Evolutionary conservation across 2,113 vertebrate species (phyloP).

Genomic region (Strigops habroptila): DNA sequence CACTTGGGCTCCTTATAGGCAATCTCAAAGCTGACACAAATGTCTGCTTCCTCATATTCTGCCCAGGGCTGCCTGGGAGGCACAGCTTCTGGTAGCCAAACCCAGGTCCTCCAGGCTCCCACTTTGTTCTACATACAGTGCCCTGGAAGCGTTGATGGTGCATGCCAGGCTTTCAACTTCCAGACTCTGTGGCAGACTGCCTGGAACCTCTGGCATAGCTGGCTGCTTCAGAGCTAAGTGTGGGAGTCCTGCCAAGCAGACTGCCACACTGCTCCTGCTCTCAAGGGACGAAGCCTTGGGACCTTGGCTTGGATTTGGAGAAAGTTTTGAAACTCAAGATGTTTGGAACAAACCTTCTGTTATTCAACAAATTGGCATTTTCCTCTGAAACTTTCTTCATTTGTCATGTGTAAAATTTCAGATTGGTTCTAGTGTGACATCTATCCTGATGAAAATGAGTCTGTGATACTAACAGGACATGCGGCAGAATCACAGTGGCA

Average conservation of each 20-base stretch:
- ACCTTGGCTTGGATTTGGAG: conserved; percentile 38
- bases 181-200: conserved; percentile 51
- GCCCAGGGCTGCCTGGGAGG: not conserved
- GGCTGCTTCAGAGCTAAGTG: conserved; percentile 10
- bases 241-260: conserved; percentile 38
- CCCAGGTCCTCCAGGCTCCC: conserved; percentile 2
- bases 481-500: not conserved
- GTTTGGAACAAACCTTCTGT: not conserved
- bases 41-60: not conserved
- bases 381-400: not conserved
- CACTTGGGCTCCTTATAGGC: not conserved
- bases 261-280: conserved; percentile 16
- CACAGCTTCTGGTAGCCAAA: conserved; percentile 20
- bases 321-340: conserved; percentile 51
- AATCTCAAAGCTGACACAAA: not conserved
- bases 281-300: conserved; percentile 24
- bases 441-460: not conserved
- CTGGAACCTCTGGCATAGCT: conserved; percentile 64
- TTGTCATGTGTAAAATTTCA: conserved; percentile 12
- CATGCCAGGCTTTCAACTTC: not conserved
- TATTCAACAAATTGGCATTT: not conserved
- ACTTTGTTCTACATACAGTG: not conserved
- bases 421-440: not conserved
- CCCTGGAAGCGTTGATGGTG: not conserved
- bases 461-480: not conserved